Evolutionary conservation across 2,888 invertebrate species (phyloP).

Genomic region (Argyresthia goedartella): DNA sequence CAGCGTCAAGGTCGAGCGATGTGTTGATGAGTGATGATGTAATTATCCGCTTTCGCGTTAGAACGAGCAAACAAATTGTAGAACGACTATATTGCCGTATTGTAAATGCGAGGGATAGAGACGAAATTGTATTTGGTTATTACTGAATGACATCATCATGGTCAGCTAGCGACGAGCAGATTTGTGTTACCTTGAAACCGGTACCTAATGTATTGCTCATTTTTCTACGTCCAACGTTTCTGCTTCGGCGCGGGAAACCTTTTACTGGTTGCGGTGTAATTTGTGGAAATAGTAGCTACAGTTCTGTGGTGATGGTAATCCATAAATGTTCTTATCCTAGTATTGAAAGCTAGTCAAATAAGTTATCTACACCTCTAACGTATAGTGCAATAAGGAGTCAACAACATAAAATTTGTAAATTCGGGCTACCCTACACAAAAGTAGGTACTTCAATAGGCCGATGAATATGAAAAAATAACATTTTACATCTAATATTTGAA

Average conservation of each 20-base stretch:
- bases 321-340: too few relatives aligned
- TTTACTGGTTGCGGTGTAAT: not conserved
- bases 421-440: too few relatives aligned
- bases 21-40: constrained; percentile 40
- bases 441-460: too few relatives aligned
- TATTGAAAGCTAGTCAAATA: too few relatives aligned
- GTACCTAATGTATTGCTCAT: constrained; percentile 12
- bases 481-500: too few relatives aligned
- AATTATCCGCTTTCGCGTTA: constrained; percentile 59
- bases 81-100: not conserved
- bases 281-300: too few relatives aligned
- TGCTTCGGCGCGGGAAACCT: not conserved
- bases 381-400: too few relatives aligned
- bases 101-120: constrained; percentile 9
- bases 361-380: too few relatives aligned
- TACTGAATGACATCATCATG: constrained; percentile 49
- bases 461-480: too few relatives aligned
- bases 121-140: constrained; percentile 32
- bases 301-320: too few relatives aligned
- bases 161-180: constrained; percentile 4
- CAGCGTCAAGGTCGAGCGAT: constrained; percentile 36
- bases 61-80: constrained; percentile 15
- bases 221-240: not conserved
- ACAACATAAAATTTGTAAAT: too few relatives aligned
- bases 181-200: constrained; percentile 16